Evolutionary conservation across 2,888 invertebrate species (phyloP), one percentile per base, ranked within the genome.

Genomic region (Andrena dorsata): DNA sequence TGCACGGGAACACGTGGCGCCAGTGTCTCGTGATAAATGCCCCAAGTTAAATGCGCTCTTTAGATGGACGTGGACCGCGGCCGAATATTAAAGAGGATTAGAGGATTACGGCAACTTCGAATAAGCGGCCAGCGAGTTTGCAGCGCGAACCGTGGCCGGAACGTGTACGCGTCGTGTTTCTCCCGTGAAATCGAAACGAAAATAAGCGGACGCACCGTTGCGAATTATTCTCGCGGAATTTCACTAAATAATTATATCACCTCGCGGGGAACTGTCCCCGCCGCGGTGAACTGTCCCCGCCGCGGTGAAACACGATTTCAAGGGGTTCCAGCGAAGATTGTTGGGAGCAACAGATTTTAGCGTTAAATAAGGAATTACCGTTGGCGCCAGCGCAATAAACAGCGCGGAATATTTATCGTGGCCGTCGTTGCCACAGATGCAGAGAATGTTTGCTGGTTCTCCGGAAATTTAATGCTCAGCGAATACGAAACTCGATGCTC

Each of bases 31-130:
- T 79, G 65, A 82, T 76, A 72, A 82, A 80, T 53, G 81, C 63
- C 3, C 26, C 30, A 56, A 76, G 71, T 82, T 76, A 65, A 79
- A 53, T 49, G 58, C 49, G 28, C 28, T 58, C 49, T 58, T 72
- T 71, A 26, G 30, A 63, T 53, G 23, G 32, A 26, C n/a, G 61
- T 41, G n/a, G 51, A 47, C 7, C n/a, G 16, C 13, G n/a, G n/a
- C n/a, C 47, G 61, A 78, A 66, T 71, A 66, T 78, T 51, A 49
- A 80, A 63, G 71, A 49, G 53, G 63, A 80, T 80, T 68, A 66
- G 16, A 13, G 35, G 64, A 65, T 76, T 26, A 20, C 8, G 8
- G n/a, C 7, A 41, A 60, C 28, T 30, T 61, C 6, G 47, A 23
- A 23, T 7, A 28, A 23, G n/a, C 13, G 30, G 2, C 7, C 10